phyloP scores from a whole-genome alignment of 2,113 vertebrate species.

The Tenebrosternarchus preto region DNA sequence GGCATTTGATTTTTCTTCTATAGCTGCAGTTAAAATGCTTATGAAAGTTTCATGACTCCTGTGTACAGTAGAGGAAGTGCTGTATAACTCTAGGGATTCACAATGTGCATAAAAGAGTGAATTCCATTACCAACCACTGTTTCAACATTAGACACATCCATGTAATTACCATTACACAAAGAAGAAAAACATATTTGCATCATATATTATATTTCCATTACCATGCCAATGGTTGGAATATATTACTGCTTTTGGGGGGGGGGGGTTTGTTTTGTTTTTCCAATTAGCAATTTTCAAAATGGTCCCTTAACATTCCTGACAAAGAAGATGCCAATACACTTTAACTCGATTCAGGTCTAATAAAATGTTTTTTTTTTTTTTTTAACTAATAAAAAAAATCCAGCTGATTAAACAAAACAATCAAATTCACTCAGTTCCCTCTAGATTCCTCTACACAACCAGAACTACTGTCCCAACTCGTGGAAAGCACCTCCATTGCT shows the following conservation, averaged over 20 bases:
- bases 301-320: not conserved
- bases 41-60: conserved; percentile 52
- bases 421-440: not conserved
- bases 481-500: conserved; percentile 14
- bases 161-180: conserved; percentile 42
- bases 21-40: conserved; percentile 49
- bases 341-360: not conserved
- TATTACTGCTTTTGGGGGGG: not conserved
- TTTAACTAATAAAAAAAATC: no score
- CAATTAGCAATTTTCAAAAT: not conserved
- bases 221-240: conserved; percentile 13
- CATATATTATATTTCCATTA: conserved; percentile 24
- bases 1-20: conserved; percentile 45
- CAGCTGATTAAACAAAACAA: not conserved
- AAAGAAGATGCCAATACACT: not conserved
- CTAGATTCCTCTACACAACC: not conserved
- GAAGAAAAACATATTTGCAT: conserved; percentile 46
- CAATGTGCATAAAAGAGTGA: conserved; percentile 28
- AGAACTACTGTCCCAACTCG: not conserved
- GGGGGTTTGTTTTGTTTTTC: not conserved
- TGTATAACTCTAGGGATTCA: not conserved
- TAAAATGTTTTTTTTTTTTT: not conserved
- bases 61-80: conserved; percentile 32
- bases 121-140: conserved; percentile 45
- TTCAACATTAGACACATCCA: conserved; percentile 13